Conservation (phyloP, 2,888 invertebrate genomes). For the Tenthredo notha region DNA sequence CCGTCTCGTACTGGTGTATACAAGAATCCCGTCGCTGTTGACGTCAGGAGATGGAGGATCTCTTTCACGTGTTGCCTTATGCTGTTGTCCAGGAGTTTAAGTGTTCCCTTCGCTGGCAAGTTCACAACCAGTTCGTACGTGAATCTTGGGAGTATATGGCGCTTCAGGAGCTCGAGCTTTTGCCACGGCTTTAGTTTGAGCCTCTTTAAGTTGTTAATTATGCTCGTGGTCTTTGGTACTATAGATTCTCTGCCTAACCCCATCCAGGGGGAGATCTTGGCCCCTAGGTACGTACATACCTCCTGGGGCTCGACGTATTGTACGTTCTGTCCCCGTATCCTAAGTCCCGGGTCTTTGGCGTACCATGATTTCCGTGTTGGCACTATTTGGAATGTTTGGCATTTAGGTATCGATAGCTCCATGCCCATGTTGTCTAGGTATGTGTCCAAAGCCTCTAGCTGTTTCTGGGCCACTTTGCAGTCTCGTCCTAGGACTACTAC, state of each 20-base stretch:
- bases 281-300: not conserved
- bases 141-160: not conserved
- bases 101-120: not conserved
- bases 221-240: not conserved
- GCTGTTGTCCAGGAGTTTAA: not conserved
- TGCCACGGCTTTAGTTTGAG: not conserved
- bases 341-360: constrained; percentile 24
- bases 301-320: not conserved
- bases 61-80: not conserved
- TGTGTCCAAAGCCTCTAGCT: not conserved
- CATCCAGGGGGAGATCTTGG: not conserved
- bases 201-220: not conserved
- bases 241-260: not conserved
- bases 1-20: constrained; percentile 45
- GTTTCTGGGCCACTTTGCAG: not conserved
- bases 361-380: constrained; percentile 48
- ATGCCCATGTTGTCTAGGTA: constrained; percentile 35
- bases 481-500: constrained; percentile 57
- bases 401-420: constrained; percentile 53
- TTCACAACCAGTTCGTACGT: not conserved
- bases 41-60: not conserved
- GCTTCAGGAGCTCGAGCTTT: not conserved
- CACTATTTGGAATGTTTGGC: constrained; percentile 26
- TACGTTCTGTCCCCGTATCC: not conserved
- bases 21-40: constrained; percentile 25